Evolutionary conservation across 2,888 invertebrate genomes (phyloP), one percentile per base, ranked within the genome.

Genomic region (Autographa gamma): DNA sequence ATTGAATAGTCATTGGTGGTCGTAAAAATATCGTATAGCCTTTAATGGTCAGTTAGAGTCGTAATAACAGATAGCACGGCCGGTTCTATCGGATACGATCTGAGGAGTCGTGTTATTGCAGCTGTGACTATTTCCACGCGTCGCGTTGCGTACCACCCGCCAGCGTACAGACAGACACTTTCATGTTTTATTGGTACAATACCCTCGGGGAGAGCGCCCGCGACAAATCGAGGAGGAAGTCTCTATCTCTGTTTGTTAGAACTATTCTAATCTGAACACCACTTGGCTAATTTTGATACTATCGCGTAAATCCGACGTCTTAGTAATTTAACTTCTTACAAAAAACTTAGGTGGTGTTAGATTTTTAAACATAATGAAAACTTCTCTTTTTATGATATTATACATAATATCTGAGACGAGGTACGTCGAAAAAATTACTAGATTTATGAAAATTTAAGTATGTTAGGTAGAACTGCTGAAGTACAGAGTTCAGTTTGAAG

Each of bases 151-250:
- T 73, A 70, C 61, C 48, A 58, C 48, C 60, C 61, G 69, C 61
- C 71, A 59, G 61, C 69, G 54, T 25, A 19, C 11, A 2, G 77
- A 78, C 78, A 83, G 83, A 83, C 85, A 77, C 70, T 75, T 72
- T 71, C 70, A 83, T 69, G 81, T 83, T 84, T 84, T 85, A 87
- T 85, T 79, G 80, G 81, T 79, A 81, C 82, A 83, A 80, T 82
- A 77, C 82, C 83, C 87, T 81, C 78, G 76, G 68, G 76, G 13
- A 60, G 54, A 43, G 54, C 48, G 58, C 65, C 48, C 64, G 69
- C 58, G 64, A 59, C 68, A 66, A 65, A 68, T 71, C 66, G 31
- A 77, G n/a, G 32, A 84, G 72, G 80, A 82, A 79, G 64, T 69
- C 69, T 71, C 48, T 54, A 14, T 64, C 71, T 67, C 74, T 63